A percentile compares a stretch with the other conserved stretches of the same genome.
phyloP scores from a whole-genome alignment of 2,113 vertebrate genomes.

The Indri indri region DNA sequence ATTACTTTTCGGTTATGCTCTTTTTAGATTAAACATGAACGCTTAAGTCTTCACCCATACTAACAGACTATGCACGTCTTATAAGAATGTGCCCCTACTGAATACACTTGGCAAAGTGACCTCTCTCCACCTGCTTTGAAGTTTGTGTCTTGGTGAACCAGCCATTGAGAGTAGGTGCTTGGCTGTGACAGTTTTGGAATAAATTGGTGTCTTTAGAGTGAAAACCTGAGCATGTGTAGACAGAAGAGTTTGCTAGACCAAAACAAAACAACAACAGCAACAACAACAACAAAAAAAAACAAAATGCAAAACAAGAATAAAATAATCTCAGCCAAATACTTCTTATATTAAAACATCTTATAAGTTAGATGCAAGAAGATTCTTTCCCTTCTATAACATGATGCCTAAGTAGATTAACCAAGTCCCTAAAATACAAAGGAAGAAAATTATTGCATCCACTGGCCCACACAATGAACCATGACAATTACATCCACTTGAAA shows the following conservation, averaged over 20 bases:
- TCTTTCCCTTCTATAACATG: not conserved
- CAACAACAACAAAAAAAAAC: not conserved
- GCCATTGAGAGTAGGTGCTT: not conserved
- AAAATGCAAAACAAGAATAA: not conserved
- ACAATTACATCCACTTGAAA: not conserved
- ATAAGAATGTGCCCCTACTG: not conserved
- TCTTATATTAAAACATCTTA: not conserved
- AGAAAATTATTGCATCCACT: not conserved
- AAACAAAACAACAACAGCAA: too few relatives aligned
- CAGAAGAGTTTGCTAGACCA: not conserved
- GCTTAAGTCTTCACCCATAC: not conserved
- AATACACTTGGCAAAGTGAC: not conserved
- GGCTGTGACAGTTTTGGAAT: not conserved
- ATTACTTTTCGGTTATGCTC: not conserved
- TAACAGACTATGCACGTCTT: not conserved
- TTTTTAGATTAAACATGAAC: not conserved
- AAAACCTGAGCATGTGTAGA: not conserved
- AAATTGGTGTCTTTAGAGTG: not conserved
- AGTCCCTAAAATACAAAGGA: not conserved
- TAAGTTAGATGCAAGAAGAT: not conserved
- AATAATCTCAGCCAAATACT: not conserved
- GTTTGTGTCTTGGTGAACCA: not conserved
- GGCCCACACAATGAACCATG: not conserved
- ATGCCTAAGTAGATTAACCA: not conserved
- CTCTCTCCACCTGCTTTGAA: not conserved